Evolutionary conservation across 2,797 vertebrate genomes (phyloP), one percentile per base, ranked within the genome.

Genomic region (Graptemys geographica): DNA sequence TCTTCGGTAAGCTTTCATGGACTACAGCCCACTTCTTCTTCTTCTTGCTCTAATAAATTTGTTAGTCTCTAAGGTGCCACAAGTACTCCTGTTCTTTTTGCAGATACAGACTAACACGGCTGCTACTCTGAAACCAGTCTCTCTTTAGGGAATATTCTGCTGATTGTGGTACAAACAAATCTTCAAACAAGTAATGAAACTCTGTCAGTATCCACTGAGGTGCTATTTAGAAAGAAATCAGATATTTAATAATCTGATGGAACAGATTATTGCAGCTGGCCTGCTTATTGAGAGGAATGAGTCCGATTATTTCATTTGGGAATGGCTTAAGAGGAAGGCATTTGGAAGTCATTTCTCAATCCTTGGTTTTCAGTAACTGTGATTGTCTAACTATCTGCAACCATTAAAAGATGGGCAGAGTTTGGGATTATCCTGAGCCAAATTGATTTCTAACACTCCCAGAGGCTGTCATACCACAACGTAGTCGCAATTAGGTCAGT

Each of bases 151-250:
- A 95, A 90, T 44, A 91, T 9, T 65, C 33, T 90, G 44, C 19
- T 37, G 59, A 1, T 78, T 18, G 47, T 19, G 90, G 69, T 57
- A 79, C 83, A 96, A 93, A 90, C 51, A 88, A 69, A 55, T n/a
- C 51, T 83, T 95, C 82, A 80, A 87, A 85, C 33, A 90, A 96
- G 74, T 82, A 93, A 92, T 56, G 69, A 92, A 90, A 31, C 49
- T 93, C 81, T 86, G 37, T 80, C 59, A 83, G 37, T 83, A 94
- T 47, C 74, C 94, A 62, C 69, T 1, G 0, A 25, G 25, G 12
- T 9, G 21, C 80, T 91, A 37, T 89, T 92, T 76, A 87, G 76
- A 96, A 89, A 49, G 2, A 87, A 94, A 95, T 79, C 55, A 91
- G 93, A 89, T 81, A 94, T 31, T 90, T 74, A 90, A 44, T 44